A percentile compares a stretch with the other conserved stretches of the same genome.
These are phyloP conservation scores for Scaptomyza parva DNA, from an alignment of 2,888 invertebrate species.

Conservation along the genomic window DNA sequence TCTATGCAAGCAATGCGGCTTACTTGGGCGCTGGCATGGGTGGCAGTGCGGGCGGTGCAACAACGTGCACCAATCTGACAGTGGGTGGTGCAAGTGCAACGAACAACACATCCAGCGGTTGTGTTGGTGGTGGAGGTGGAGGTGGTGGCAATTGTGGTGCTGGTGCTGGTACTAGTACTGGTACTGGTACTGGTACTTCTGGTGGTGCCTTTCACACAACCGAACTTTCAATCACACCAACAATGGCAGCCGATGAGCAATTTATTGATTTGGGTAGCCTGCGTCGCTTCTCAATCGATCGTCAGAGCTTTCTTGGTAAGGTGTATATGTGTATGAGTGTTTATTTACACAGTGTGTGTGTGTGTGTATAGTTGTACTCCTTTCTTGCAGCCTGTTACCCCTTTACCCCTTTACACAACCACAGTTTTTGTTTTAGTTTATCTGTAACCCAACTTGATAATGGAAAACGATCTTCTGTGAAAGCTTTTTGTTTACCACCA, in stretches of 20 bases:
- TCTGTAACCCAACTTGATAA: too few species aligned
- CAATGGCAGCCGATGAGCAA: conserved; percentile 82
- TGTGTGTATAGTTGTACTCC: not conserved
- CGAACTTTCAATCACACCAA: conserved; percentile 83
- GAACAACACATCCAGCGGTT: conserved; percentile 23
- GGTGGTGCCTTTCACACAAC: conserved; percentile 80
- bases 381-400: not conserved
- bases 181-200: conserved; percentile 50
- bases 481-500: too few species aligned
- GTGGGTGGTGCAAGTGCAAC: conserved; percentile 48
- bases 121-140: conserved; percentile 18
- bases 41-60: conserved; percentile 61
- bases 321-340: conserved; percentile 7
- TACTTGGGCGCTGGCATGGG: conserved; percentile 72
- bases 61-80: conserved; percentile 67
- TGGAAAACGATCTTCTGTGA: too few species aligned
- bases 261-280: conserved; percentile 84
- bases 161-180: conserved; percentile 47
- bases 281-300: conserved; percentile 84
- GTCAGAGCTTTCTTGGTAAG: conserved; percentile 85
- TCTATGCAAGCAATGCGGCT: conserved; percentile 75
- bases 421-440: not conserved
- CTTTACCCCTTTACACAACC: not conserved
- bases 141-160: conserved; percentile 25
- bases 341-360: not conserved